Evolutionary conservation across 2,797 vertebrate species (phyloP), one percentile per base, ranked within the genome.

Genomic region (Premnoplex brunnescens): DNA sequence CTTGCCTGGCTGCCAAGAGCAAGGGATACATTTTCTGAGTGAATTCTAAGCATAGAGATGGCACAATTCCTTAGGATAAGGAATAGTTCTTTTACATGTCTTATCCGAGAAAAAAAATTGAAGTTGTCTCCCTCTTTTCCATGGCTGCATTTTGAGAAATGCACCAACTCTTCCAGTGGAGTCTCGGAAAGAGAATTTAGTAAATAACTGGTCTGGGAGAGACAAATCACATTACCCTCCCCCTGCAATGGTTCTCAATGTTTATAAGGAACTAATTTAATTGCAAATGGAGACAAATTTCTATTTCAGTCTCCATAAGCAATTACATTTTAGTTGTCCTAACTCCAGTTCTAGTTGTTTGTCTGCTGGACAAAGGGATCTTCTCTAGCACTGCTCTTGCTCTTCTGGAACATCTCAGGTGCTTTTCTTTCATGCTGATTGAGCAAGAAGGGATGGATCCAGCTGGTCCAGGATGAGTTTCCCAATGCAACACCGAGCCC

Each of bases 281-380:
- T 95, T 87, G 63, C 46, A 77, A 91, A 92, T 36, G 34, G 86
- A 95, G 92, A 92, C 68, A 85, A 90, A 85, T 87, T 67, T 93
- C 74, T 84, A 30, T 76, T 63, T 79, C 68, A 43, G 78, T 34
- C 84, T 89, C 64, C 23, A 1, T n/a, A 73, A 87, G 51, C 63
- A 87, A 91, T 95, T 85, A 56, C 54, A 71, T 93, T 89, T 94
- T 26, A 26, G 41, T 83, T 41, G 56, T 86, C 71, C 71, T 60
- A 77, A 60, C 77, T 92, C 64, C 68, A 76, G 79, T 14, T 46
- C 24, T 27, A n/a, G 49, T 43, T 68, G 67, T 75, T 73, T 85
- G 34, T 46, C 63, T 85, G 54, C 62, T 79, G 83, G 85, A 75
- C 76, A 75, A 75, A 60, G 58, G 63, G 82, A 44, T 75, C 59